phyloP scores from a whole-genome alignment of 2,797 vertebrate genomes.

The Myripristis jacobus region DNA sequence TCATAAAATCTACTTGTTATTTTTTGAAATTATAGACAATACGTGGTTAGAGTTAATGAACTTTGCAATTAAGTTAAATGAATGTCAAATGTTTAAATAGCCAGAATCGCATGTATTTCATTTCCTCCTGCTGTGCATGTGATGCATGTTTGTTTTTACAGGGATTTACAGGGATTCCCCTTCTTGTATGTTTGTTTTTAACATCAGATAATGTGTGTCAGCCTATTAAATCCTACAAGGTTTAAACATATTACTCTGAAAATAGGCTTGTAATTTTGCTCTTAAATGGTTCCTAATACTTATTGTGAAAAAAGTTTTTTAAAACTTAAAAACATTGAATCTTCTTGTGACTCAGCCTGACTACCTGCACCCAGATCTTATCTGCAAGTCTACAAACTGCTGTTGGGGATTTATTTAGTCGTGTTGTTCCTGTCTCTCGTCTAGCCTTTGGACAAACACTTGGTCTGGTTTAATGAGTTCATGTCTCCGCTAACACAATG shows the following conservation, averaged over 20 bases:
- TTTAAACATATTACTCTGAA: neutral
- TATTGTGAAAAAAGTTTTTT: neutral
- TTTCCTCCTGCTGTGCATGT: neutral
- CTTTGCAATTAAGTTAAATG: neutral
- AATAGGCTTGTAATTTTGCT: neutral
- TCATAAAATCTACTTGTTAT: neutral
- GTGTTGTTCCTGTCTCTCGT: constrained; percentile 38
- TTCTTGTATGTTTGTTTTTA: neutral
- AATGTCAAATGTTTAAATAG: neutral
- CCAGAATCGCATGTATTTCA: neutral
- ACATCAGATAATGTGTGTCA: too few relatives aligned
- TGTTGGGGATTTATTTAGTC: constrained; percentile 60
- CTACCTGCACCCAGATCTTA: constrained; percentile 54
- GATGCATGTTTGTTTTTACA: too few relatives aligned
- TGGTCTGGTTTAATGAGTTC: constrained; percentile 63
- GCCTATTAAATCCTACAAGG: too few relatives aligned
- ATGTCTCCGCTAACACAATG: constrained; percentile 51
- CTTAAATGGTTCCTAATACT: too few relatives aligned
- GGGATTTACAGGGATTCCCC: too few relatives aligned
- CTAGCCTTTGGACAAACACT: constrained; percentile 73
- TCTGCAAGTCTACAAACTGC: constrained; percentile 61
- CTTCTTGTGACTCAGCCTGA: constrained; percentile 3
- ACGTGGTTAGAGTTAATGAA: neutral
- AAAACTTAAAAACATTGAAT: neutral
- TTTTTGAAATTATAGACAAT: too few relatives aligned